These are phyloP conservation scores for Rhopalosiphum padi DNA, from an alignment of 1,140 invertebrate genomes.

Conservation along the genomic window DNA sequence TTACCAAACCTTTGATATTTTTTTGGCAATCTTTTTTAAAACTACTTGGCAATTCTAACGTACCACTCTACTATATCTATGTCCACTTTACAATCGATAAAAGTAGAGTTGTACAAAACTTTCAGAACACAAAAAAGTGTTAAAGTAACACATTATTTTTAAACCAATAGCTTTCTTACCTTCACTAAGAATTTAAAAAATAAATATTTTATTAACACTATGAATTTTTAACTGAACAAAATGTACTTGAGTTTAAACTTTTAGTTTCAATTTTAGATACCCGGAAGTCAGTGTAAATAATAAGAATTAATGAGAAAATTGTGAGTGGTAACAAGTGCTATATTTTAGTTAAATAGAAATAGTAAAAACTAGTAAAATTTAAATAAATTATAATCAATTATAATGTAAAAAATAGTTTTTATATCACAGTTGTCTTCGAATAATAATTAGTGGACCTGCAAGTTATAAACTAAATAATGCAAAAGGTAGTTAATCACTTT, in stretches of 20 bases:
- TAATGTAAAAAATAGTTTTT: neutral
- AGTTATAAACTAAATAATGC: neutral
- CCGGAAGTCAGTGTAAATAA: neutral
- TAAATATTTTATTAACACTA: neutral
- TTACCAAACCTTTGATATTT: neutral
- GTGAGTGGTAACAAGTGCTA: neutral
- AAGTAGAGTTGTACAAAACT: constrained; percentile 3
- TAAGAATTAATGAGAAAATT: neutral
- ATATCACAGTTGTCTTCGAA: neutral
- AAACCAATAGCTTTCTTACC: neutral
- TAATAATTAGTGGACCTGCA: neutral
- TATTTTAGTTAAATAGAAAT: neutral
- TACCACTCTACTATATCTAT: neutral
- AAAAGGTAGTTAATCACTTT: neutral
- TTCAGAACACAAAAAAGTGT: neutral
- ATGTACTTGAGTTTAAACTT: neutral
- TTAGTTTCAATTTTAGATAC: neutral
- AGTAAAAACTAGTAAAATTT: neutral
- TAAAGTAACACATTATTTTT: neutral
- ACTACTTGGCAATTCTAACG: neutral
- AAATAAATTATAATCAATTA: neutral
- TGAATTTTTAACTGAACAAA: neutral
- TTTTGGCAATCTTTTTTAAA: neutral
- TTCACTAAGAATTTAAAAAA: neutral
- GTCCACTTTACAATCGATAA: neutral